Conservation (phyloP, 1,140 invertebrate genomes). For the Linepithema humile region DNA sequence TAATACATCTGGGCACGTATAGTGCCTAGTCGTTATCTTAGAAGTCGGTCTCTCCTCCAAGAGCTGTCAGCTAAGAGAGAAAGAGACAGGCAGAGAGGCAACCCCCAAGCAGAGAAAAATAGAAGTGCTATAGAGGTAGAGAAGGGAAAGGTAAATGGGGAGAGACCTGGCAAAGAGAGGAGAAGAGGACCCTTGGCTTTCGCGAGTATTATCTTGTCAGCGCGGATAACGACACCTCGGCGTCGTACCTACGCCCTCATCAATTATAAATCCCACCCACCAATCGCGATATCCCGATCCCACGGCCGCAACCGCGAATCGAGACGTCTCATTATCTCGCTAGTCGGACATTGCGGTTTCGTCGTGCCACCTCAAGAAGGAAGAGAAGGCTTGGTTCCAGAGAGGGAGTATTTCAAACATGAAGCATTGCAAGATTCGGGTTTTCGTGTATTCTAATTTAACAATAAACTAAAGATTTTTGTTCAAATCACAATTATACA, state of each 20-base stretch:
- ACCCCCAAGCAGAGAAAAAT: constrained; percentile 69
- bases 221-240: constrained; percentile 81
- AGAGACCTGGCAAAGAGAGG: constrained; percentile 30
- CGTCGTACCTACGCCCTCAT: constrained; percentile 80
- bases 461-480: background rate
- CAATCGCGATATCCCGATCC: constrained; percentile 78
- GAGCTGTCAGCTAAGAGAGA: constrained; percentile 64
- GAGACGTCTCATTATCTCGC: constrained; percentile 77
- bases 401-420: background rate
- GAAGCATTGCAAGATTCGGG: background rate
- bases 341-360: constrained; percentile 66
- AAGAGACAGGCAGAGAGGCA: constrained; percentile 38
- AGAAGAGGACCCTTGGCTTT: constrained; percentile 71
- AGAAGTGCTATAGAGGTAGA: constrained; percentile 65
- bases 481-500: background rate
- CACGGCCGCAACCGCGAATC: constrained; percentile 74
- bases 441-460: background rate
- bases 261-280: constrained; percentile 81
- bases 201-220: constrained; percentile 82
- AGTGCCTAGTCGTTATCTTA: constrained; percentile 72
- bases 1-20: constrained; percentile 65
- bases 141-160: constrained; percentile 45
- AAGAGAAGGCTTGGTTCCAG: background rate
- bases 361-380: background rate
- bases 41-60: constrained; percentile 70